phyloP scores from a whole-genome alignment of 2,113 vertebrate species.

The Nansenia antarctica region DNA sequence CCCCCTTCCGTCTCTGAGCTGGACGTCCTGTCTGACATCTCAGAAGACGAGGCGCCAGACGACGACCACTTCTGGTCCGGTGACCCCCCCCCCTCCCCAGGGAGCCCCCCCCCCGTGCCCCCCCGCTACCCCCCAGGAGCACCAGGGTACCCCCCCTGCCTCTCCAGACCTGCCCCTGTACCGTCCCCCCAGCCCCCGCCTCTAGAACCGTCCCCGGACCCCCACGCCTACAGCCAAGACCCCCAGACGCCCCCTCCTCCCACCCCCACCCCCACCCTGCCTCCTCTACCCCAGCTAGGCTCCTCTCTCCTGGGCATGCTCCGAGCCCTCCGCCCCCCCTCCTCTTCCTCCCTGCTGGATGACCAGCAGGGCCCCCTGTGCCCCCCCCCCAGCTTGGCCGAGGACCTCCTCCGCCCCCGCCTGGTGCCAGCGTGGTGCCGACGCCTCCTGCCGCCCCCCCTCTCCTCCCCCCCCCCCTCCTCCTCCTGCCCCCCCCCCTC shows the following conservation, averaged over 20 bases:
- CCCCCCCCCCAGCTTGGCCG: slow-evolving; percentile 81
- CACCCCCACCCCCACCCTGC: neutral
- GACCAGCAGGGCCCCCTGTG: slow-evolving; percentile 77
- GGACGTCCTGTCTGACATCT: slow-evolving; percentile 89
- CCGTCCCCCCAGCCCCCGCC: slow-evolving; percentile 24
- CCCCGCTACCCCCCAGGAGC: slow-evolving; percentile 34
- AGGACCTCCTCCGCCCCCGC: slow-evolving; percentile 65
- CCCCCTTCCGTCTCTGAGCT: slow-evolving; percentile 81
- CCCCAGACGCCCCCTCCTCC: slow-evolving; percentile 30
- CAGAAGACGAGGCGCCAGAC: slow-evolving; percentile 84
- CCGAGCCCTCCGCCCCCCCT: slow-evolving; percentile 63
- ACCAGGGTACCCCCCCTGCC: no score
- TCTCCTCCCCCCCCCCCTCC: slow-evolving; percentile 78
- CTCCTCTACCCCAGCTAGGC: slow-evolving; percentile 1
- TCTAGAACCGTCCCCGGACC: neutral
- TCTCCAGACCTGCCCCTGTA: slow-evolving; percentile 28
- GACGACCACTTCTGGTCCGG: slow-evolving; percentile 55
- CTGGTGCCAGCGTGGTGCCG: slow-evolving; percentile 74
- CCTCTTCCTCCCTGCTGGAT: slow-evolving; percentile 72
- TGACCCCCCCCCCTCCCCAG: no score
- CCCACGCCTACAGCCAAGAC: slow-evolving; percentile 4
- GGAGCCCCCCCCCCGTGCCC: no score
- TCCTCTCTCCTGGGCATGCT: slow-evolving; percentile 66
- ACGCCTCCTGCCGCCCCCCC: slow-evolving; percentile 62
- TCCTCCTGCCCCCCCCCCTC: slow-evolving; percentile 57